Evolutionary conservation across 2,888 invertebrate species (phyloP), one percentile per base, ranked within the genome.

Genomic region (Phragmatobia fuliginosa): DNA sequence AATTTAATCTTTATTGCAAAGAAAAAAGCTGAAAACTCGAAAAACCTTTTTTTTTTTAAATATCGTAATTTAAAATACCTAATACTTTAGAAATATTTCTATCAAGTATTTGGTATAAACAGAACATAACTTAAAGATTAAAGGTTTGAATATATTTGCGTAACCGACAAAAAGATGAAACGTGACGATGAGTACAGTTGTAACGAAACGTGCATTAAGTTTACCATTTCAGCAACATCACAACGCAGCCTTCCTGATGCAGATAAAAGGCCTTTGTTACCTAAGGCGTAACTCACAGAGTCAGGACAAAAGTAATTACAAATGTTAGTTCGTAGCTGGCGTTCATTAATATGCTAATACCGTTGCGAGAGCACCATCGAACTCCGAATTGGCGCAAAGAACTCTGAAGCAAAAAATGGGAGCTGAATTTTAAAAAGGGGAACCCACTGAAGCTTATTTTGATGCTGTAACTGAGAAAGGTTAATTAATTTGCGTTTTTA

Each of bases 341-440:
- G 85, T 89, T 91, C 92, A 92, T 92, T 92, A 92, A 91, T 92
- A 92, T 92, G 92, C 91, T 90, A 92, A 92, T 92, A 85, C 85
- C 72, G 88, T 88, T 74, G 83, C 83, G 80, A 75, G 82, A 77
- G 84, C 81, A 83, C 85, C 87, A 85, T 89, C 88, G 90, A 89
- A 90, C 88, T 86, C 85, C 81, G 85, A 87, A 88, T 88, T 85
- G 85, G 86, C 80, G 83, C 85, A 84, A 82, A 84, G 83, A 85
- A 77, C 78, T 74, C 77, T 70, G 70, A 69, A 74, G 72, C 80
- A 77, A 82, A 81, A 86, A 85, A 82, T 82, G 80, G 77, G 72
- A 75, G 74, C 78, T 77, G 85, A 82, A 85, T 83, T 87, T 86
- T 83, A 82, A 83, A 84, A 81, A 79, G 80, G 79, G 74, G 73